Evolutionary conservation across 2,888 invertebrate genomes (phyloP).

Genomic region (Phyto melanocephala): DNA sequence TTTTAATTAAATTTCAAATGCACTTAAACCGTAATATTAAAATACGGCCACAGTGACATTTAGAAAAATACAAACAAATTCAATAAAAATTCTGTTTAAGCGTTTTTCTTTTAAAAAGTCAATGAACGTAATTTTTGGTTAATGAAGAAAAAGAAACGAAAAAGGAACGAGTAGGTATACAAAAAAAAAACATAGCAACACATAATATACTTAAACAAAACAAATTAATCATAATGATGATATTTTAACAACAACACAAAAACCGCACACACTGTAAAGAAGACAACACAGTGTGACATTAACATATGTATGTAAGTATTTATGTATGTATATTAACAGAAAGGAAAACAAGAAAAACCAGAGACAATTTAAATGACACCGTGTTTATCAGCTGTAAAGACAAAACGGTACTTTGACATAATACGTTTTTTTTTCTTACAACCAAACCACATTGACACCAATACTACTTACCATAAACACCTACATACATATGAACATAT

Average conservation of each 20-base stretch:
- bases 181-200: conserved; percentile 14
- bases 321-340: not conserved
- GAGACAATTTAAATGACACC: not conserved
- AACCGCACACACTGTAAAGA: not conserved
- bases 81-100: not conserved
- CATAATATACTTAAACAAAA: conserved; percentile 15
- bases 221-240: not conserved
- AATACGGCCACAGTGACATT: not conserved
- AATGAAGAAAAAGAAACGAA: conserved; percentile 1
- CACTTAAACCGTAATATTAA: not conserved
- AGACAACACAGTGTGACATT: not conserved
- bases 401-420: conserved; percentile 52
- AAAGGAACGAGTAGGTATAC: conserved; percentile 9
- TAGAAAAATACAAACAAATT: not conserved
- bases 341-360: not conserved
- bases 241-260: not conserved
- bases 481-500: not conserved
- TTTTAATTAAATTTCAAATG: not conserved
- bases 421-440: not conserved
- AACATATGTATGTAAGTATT: no score
- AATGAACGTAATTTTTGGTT: conserved; percentile 42
- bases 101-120: conserved; percentile 29
- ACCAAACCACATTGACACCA: not conserved
- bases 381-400: conserved; percentile 28
- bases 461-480: not conserved